Evolutionary conservation across 2,888 invertebrate genomes (phyloP), one percentile per base, ranked within the genome.

Genomic region (Chaetoderma sp.): DNA sequence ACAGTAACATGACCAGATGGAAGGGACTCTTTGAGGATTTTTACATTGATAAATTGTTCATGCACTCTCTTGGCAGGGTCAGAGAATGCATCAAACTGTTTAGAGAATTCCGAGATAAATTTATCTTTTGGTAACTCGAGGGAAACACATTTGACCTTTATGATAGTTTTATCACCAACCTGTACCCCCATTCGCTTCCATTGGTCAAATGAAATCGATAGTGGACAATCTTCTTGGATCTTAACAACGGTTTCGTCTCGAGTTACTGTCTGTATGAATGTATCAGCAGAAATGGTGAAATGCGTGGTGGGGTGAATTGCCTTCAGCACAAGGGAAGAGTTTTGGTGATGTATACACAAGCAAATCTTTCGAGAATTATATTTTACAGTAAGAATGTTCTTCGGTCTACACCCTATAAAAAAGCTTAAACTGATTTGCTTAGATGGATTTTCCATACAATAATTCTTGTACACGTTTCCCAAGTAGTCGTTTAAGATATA

Each of bases 11-110:
- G 55, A 16, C 52, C 25, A 6, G 32, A 32, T 21, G 52, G 44
- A 0, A 70, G 62, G 25, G 59, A 65, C 27, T 62, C 60, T 44
- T 65, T 68, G 23, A 68, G 33, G 2, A 57, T 42, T 56, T 60
- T 61, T 16, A 68, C 33, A 23, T 60, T 47, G 23, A 52, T 30
- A 55, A 50, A 70, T 33, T 70, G 67, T 3, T 18, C 42, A 27
- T 45, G 33, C 42, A 68, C 45, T 10, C 58, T 44, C 13, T 21
- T 27, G n/a, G 61, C 64, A 30, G 67, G 60, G 25, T 45, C 30
- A 25, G 25, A 44, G 32, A 70, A 68, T 13, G 59, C 56, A 21
- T 10, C 39, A 21, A 59, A 52, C 23, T 61, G 30, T 30, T 49
- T 25, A 52, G 39, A 33, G 27, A 59, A 36, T 16, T 47, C 21